Evolutionary conservation across 2,113 vertebrate genomes (phyloP), one percentile per base, ranked within the genome.

Genomic region (Nothoprocta pentlandii): DNA sequence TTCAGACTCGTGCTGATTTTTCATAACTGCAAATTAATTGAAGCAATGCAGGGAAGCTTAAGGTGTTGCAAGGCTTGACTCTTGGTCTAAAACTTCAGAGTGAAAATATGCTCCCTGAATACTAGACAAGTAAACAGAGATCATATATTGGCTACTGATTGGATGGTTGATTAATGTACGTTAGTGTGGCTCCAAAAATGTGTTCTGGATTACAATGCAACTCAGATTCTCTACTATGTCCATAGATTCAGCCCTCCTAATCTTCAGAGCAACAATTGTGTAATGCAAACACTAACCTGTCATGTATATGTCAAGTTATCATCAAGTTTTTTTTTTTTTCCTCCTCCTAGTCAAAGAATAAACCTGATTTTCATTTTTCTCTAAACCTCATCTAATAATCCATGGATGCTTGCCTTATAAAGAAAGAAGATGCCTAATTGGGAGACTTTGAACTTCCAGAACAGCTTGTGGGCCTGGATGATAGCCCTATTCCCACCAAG

Each of bases 111-210:
- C n/a, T 87, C 28, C 16, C 63, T 51, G 63, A 87, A 85, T 87
- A 10, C 56, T 75, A 32, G 21, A 56, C 67, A 34, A 56, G 59
- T 91, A 74, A 93, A 68, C 89, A 41, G 64, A 75, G 76, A 90
- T 94, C 82, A 78, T 59, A 53, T 75, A 80, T 69, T 86, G 51
- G 51, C 71, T 94, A 71, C 79, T 91, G 90, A 70, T 34, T 71
- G 76, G 89, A 76, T 44, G 34, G 59, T 59, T 85, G 63, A 89
- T 74, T 73, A 95, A 71, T 85, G 83, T 82, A 74, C 70, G 61
- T 86, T 88, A 68, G 32, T 94, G 56, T 63, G 56, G 51, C 59
- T 94, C 61, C 61, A 85, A 87, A 89, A 53, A 49, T 16, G 32
- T 36, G 25, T 89, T 92, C 71, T 77, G 23, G 59, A 61, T 46